Evolutionary conservation across 2,888 invertebrate genomes (phyloP), one percentile per base, ranked within the genome.

Genomic region (Gari tellinella): DNA sequence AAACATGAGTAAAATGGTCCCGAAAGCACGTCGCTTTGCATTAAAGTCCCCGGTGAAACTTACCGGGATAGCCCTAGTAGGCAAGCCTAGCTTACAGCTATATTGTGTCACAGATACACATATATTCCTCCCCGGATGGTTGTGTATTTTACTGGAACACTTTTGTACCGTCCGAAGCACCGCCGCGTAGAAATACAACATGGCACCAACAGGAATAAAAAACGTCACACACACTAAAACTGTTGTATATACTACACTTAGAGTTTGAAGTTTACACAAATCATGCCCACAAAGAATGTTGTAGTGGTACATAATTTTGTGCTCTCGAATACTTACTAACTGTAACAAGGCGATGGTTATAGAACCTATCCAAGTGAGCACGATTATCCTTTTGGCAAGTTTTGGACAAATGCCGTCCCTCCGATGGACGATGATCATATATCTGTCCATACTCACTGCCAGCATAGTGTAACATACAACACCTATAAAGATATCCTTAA

Each of bases 1-100:
- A 57, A 83, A 90, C 10, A 90, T 62, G 14, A 87, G 76, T 12
- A 88, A 49, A 38, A 90, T 87, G 7, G 90, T 90, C 43, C 87
- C 85, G 63, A 89, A 90, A 1, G 90, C 84, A 26, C 88, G 73
- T 4, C 87, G 85, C 62, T 89, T 90, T 57, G 88, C 88, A 25
- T 81, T 81, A 55, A 88, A 80, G 62, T 89, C 87, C 15, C 86
- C 81, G 26, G 67, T 67, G 2, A 81, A 45, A 52, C 70, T 66
- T 12, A 58, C 62, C 17, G 69, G 68, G 19, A 55, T 64, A n/a
- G 72, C 78, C 19, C 75, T 67, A 5, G 72, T 64, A 0, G 77
- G 73, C 31, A 79, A 55, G 31, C 82, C 75, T 23, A 82, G 61
- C 45, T 69, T 80, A 21, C 78, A 64, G 63, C 77, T 83, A 49